Base-by-base conservation (phyloP, 2,888 invertebrate genomes). In the Petrophora chlorosata region DNA sequence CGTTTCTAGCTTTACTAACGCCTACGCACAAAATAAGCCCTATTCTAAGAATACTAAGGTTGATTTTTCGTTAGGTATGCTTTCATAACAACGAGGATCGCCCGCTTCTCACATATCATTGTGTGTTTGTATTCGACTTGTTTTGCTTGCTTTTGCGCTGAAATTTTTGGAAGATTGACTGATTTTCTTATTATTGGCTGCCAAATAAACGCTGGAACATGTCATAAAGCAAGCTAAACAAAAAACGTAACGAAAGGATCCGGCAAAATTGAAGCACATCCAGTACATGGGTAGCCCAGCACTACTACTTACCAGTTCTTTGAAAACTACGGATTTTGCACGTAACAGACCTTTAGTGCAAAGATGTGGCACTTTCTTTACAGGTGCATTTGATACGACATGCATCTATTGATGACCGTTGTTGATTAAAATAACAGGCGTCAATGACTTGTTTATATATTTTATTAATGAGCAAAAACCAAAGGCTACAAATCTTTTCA, bases 41-140 rank as follows among this genome's bases (percentile, higher is more conserved):
- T 75, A 68, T 65, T 71, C 47, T 69, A 70, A 65, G 73, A 63
- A 49, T 49, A 41, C 71, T 68, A 76, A 76, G 69, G 71, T 82
- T 79, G 64, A 77, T 72, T 73, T 72, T 73, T 62, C 66, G 81
- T 76, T 82, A 82, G 82, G 83, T 77, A 63, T 79, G 87, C 88
- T 88, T 88, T 79, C 82, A 80, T 82, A 76, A 83, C 74, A 55
- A 72, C 63, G 73, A 72, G 70, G 62, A 60, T 70, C 80, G 83
- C 83, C 79, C 86, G 89, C 89, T 88, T 89, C 85, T 86, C 89
- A 87, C 87, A 79, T 79, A 76, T 79, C 85, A 86, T 87, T 79
- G 77, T 78, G 81, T 84, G 84, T 85, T 78, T 73, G 77, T 85
- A 74, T 83, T 79, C 76, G 76, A 81, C 69, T 87, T 85, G 85